These are phyloP conservation scores for Emydoidea blandingii DNA, from an alignment of 2,797 vertebrate genomes.

Conservation along the genomic window DNA sequence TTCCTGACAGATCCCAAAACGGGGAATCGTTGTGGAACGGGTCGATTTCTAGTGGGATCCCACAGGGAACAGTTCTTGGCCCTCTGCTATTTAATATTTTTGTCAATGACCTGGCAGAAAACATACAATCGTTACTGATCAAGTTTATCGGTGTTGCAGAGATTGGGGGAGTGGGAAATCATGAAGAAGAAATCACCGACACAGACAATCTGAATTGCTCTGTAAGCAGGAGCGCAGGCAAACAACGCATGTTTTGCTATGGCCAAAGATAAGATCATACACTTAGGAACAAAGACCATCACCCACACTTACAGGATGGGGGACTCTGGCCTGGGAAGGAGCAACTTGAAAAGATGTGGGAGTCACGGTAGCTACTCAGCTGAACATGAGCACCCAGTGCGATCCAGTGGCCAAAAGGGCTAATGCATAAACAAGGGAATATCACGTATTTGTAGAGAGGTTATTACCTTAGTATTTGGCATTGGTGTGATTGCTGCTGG, in stretches of 20 bases:
- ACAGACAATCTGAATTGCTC: not conserved
- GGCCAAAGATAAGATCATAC: not conserved
- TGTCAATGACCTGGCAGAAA: not conserved
- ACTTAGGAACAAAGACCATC: accelerated
- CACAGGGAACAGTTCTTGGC: too few relatives aligned
- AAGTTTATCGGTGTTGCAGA: not conserved
- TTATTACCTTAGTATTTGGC: not conserved
- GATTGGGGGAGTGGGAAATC: not conserved
- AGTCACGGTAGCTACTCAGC: accelerated
- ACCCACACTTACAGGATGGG: not conserved
- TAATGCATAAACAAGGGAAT: accelerated
- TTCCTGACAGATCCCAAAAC: too few relatives aligned
- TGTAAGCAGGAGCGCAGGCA: not conserved
- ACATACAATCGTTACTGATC: not conserved
- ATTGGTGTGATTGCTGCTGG: not conserved
- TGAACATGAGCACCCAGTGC: not conserved
- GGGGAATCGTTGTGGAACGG: too few relatives aligned
- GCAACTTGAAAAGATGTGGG: not conserved
- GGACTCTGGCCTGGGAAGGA: not conserved
- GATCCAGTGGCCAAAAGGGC: not conserved
- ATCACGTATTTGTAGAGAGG: not conserved
- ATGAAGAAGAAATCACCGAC: not conserved
- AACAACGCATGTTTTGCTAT: not conserved
- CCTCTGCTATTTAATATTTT: too few relatives aligned
- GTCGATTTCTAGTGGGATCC: too few relatives aligned